A percentile compares a stretch with the other conserved stretches of the same genome.
Conservation (phyloP, 1,140 invertebrate genomes). For the Chelonus insularis region DNA sequence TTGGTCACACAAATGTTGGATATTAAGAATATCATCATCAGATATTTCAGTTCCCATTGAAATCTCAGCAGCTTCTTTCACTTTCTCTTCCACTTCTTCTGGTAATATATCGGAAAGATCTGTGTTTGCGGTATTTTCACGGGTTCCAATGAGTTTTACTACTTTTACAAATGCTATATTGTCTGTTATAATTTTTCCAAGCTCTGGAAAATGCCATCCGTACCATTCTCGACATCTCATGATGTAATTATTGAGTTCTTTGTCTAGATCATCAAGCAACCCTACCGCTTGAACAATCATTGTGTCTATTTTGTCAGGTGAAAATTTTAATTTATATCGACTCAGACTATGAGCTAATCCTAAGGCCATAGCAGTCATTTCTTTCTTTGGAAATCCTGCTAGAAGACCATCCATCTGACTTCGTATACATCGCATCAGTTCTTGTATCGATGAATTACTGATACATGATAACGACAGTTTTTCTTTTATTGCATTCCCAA, state of each 20-base stretch:
- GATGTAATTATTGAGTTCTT: conserved; percentile 98
- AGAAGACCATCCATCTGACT: conserved; percentile 89
- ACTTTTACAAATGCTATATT: conserved; percentile 91
- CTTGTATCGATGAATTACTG: conserved; percentile 83
- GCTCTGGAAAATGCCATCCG: conserved; percentile 99
- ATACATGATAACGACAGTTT: conserved; percentile 91
- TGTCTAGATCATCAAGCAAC: conserved; percentile 96
- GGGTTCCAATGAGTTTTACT: conserved; percentile 85
- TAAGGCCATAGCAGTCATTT: conserved; percentile 94
- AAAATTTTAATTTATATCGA: conserved; percentile 97
- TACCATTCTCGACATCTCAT: conserved; percentile 98
- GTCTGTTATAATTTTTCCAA: conserved; percentile 95
- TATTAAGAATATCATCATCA: conserved; percentile 92
- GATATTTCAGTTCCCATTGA: conserved; percentile 99
- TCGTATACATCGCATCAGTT: conserved; percentile 95
- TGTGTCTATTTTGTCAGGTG: conserved; percentile 98
- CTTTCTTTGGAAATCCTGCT: conserved; percentile 82
- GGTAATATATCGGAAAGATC: conserved; percentile 92
- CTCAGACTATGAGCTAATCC: conserved; percentile 96
- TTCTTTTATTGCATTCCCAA: conserved; percentile 94
- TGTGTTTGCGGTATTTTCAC: conserved; percentile 78
- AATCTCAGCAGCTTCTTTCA: conserved; percentile 96
- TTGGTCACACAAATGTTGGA: conserved; percentile 90
- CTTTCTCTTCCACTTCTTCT: conserved; percentile 88
- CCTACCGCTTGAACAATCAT: conserved; percentile 99